Conservation (phyloP, 2,797 vertebrate species). For the Podarcis siculus region DNA sequence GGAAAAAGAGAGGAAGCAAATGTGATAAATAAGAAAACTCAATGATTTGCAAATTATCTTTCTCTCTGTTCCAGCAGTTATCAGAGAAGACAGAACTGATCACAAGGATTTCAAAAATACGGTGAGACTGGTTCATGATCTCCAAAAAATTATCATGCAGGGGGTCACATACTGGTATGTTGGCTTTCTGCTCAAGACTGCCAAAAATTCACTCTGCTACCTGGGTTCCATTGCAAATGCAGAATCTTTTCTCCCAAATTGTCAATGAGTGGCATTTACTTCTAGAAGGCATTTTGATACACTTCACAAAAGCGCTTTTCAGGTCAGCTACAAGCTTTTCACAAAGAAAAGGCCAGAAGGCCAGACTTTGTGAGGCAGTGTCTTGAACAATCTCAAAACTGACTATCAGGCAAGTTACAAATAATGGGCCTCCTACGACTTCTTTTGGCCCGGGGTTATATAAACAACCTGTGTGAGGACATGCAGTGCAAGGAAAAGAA, state of each 20-base stretch:
- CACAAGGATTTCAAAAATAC: not conserved
- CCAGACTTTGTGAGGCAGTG: not conserved
- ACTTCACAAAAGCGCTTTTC: not conserved
- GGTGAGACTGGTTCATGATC: not conserved
- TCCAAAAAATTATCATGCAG: not conserved
- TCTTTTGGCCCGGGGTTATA: not conserved
- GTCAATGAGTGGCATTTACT: conserved; percentile 12
- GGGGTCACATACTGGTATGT: not conserved
- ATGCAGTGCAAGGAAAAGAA: not conserved
- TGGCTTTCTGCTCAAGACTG: not conserved
- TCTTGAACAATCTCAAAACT: conserved; percentile 5
- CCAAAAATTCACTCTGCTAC: not conserved
- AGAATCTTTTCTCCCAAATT: conserved; percentile 4
- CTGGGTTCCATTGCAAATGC: not conserved
- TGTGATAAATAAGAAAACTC: not conserved
- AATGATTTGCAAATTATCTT: not conserved
- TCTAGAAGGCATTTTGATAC: conserved; percentile 12
- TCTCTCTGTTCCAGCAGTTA: not conserved
- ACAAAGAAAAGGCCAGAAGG: conserved; percentile 9
- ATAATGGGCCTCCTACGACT: not conserved
- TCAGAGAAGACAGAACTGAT: not conserved
- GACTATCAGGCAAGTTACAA: not conserved
- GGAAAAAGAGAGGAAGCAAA: not conserved
- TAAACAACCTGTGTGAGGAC: not conserved
- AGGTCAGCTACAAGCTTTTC: not conserved